phyloP scores from a whole-genome alignment of 2,113 vertebrate genomes.

The Gavia stellata region DNA sequence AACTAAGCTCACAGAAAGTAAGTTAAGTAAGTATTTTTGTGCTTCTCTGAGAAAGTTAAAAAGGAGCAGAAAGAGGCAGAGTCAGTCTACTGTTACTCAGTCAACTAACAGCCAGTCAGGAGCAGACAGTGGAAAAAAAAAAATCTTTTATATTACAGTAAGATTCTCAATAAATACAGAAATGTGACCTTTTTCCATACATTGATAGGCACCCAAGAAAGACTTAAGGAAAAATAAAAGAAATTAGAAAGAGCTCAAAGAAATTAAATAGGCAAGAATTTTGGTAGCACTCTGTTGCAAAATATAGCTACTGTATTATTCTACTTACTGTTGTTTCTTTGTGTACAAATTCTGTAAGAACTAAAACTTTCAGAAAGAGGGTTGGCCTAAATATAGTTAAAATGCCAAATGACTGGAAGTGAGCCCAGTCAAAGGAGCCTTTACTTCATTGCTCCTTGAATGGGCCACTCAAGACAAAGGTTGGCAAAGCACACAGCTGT shows the following conservation, averaged over 20 bases:
- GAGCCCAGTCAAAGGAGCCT: background rate
- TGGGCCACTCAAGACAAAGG: slow-evolving; percentile 2
- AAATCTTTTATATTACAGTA: background rate
- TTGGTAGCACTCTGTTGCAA: background rate
- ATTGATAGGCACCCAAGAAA: background rate
- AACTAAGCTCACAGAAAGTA: background rate
- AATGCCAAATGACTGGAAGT: background rate
- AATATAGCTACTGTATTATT: background rate
- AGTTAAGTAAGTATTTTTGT: background rate
- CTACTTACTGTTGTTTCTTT: background rate
- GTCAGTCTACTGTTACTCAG: background rate
- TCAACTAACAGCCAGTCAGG: background rate
- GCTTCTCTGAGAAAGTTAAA: background rate
- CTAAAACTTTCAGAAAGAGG: background rate
- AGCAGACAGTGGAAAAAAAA: background rate
- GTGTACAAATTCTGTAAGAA: background rate
- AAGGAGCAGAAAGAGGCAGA: background rate
- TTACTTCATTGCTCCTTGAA: background rate
- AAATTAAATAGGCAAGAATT: background rate
- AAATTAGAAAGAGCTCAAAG: background rate
- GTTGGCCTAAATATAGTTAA: background rate
- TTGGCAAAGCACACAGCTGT: background rate
- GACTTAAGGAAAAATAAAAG: background rate
- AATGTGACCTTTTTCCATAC: background rate
- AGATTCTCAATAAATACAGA: background rate